Percentiles rank a stretch among this genome's conserved stretches.
Evolutionary conservation across 2,113 vertebrate genomes (phyloP).

Genomic region (Epinephelus moara): DNA sequence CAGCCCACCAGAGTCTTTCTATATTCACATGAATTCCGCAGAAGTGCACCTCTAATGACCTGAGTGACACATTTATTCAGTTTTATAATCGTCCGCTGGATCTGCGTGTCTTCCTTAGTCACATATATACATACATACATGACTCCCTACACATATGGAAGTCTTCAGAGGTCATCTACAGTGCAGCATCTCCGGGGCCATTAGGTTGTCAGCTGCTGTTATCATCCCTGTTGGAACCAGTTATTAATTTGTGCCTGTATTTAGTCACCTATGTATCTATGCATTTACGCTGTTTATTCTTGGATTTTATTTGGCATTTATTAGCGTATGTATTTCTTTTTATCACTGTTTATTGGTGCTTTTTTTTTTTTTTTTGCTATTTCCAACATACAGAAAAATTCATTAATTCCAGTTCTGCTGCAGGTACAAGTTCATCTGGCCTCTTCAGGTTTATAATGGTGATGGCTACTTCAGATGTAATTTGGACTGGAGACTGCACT

Average conservation of each 20-base stretch:
- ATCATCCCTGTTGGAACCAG: background rate
- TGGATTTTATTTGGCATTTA: background rate
- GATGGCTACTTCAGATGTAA: background rate
- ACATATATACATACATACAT: slow-evolving; percentile 6
- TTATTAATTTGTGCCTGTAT: background rate
- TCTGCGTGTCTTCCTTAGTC: background rate
- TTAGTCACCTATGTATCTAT: background rate
- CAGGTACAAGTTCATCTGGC: background rate
- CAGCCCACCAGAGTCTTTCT: slow-evolving; percentile 61
- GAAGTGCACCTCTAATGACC: slow-evolving; percentile 61
- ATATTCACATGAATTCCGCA: slow-evolving; percentile 33
- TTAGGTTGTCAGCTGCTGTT: slow-evolving; percentile 1
- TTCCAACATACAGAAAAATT: background rate
- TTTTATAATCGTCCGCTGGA: slow-evolving; percentile 53
- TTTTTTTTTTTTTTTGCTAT: too few relatives aligned
- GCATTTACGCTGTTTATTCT: too few relatives aligned
- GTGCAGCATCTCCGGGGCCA: background rate
- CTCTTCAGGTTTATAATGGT: background rate
- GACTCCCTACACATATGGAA: background rate
- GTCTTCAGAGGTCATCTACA: slow-evolving; percentile 7
- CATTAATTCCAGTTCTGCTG: background rate
- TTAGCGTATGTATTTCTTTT: too few relatives aligned
- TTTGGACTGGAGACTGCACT: too few relatives aligned
- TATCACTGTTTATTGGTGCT: background rate
- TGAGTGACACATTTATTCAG: slow-evolving; percentile 37